Evolutionary conservation across 2,888 invertebrate species (phyloP).

Genomic region (Drosophila borborema): DNA sequence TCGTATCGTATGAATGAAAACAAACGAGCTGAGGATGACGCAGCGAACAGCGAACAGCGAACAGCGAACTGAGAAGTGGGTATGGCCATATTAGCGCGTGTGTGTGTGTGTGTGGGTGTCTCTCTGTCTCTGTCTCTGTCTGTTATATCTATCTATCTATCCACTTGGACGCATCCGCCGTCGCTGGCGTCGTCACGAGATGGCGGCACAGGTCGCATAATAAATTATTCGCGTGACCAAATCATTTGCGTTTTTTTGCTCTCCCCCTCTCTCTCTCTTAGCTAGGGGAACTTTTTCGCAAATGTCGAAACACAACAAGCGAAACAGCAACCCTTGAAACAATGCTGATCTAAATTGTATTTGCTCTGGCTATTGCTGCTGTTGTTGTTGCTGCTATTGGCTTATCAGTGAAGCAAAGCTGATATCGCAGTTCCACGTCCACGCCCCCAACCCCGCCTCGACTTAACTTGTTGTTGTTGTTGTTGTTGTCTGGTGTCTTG

Average conservation of each 20-base stretch:
- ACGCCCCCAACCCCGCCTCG: slow-evolving; percentile 16
- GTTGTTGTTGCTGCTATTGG: slow-evolving; percentile 5
- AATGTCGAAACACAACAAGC: slow-evolving; percentile 41
- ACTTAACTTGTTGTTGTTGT: slow-evolving; percentile 33
- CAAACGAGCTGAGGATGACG: slow-evolving; percentile 18
- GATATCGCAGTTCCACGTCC: slow-evolving; percentile 37
- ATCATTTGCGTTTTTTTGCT: slow-evolving; percentile 68
- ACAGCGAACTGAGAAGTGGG: slow-evolving; percentile 39
- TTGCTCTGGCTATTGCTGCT: slow-evolving; percentile 1
- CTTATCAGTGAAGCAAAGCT: slow-evolving; percentile 50
- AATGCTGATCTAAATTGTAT: slow-evolving; percentile 38
- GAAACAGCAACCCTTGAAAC: slow-evolving; percentile 26
- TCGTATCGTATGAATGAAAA: slow-evolving; percentile 71
- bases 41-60: slow-evolving; percentile 27
- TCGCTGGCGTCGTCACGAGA: slow-evolving; percentile 67
- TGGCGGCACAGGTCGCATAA: slow-evolving; percentile 74
- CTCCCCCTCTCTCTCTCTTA: neutral
- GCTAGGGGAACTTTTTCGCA: slow-evolving; percentile 55
- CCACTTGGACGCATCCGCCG: slow-evolving; percentile 63
- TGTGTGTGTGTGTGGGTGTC: slow-evolving; percentile 40
- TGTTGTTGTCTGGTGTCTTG: slow-evolving; percentile 44
- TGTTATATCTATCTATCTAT: slow-evolving; percentile 50
- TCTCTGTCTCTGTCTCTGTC: slow-evolving; percentile 38
- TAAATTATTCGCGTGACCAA: slow-evolving; percentile 81
- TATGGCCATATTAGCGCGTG: slow-evolving; percentile 16